Evolutionary conservation across 2,888 invertebrate genomes (phyloP), one percentile per base, ranked within the genome.

Genomic region (Tribolium freemani): DNA sequence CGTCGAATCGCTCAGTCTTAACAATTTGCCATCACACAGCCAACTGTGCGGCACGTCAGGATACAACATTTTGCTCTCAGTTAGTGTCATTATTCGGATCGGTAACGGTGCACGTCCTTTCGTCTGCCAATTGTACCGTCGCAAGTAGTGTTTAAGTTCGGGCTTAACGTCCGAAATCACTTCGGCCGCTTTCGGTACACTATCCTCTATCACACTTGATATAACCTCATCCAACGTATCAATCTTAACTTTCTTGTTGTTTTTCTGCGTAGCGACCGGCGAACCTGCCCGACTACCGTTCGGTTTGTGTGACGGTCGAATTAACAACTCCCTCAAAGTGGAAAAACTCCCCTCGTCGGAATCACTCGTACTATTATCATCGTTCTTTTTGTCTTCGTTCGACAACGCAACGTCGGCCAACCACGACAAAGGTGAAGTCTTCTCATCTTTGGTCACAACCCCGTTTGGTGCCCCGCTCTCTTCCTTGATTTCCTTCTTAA

Each of bases 1-100:
- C 77, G 88, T 87, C 0, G 96, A 92, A 81, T 96, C 95, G 8
- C 93, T 93, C 61, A 98, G 90, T 64, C 96, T 91, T 81, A 98
- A 87, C 64, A 98, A 88, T 80, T 93, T 94, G 3, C 98, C 98
- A 83, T 96, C 94, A 84, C 98, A 98, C 3, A 98, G 90, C 98
- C 98, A 98, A 2, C 94, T 92, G 84, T 98, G 98, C 0, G 96
- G 96, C 26, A 95, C 94, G 69, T 94, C 94, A 0, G 97, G 97
- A 84, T 95, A 96, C 75, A 94, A 83, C 57, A 91, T 87, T 78
- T 91, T 92, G 63, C 95, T 95, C 83, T 95, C 93, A 0, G 92
- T 92, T 69, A 95, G 85, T 0, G 95, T 96, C 94, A 96, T 96
- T 72, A 95, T 93, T 48, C 95, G 90, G 10, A 92, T 91, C 2